Evolutionary conservation across 2,888 invertebrate species (phyloP), one percentile per base, ranked within the genome.

Genomic region (Conistra vaccinii): DNA sequence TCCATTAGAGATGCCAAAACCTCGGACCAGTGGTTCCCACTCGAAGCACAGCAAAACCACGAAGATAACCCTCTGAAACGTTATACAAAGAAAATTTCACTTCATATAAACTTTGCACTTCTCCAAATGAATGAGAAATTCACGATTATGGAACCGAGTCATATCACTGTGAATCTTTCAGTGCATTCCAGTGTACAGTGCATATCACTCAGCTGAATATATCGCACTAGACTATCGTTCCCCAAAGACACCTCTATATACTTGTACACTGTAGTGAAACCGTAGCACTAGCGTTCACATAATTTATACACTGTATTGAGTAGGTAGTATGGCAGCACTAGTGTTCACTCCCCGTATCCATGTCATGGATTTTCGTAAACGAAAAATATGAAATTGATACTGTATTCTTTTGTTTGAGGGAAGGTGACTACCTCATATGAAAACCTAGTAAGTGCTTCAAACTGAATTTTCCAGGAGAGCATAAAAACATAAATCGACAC

Each of bases 321-420:
- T 62, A 26, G 42, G 12, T 29, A 23, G 4, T 57, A 10, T 1
- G 17, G 7, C 45, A 53, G 14, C 35, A 51, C 62, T 23, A 35
- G n/a, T 12, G 66, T 35, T 35, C 45, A n/a, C n/a, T 57, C 32
- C 12, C 9, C 45, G 53, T 63, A 53, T 63, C 26, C 29, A 55
- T 53, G 53, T 76, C 78, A 81, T 76, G 81, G 68, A 81, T 75
- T 81, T 78, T 63, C 45, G 51, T 58, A 78, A 81, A 75, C 42
- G 42, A 62, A 39, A 68, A 62, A 58, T 76, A 39, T 58, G 39
- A 78, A 68, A 58, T 58, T 81, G 53, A 76, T 65, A 60, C 53
- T 81, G 32, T 58, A 23, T 53, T 45, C 45, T 76, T 78, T 76
- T 67, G 57, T 75, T 75, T 68, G 29, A 26, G 7, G 51, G 23